Evolutionary conservation across 2,113 vertebrate genomes (phyloP).

Genomic region (Gopherus evgoodei): DNA sequence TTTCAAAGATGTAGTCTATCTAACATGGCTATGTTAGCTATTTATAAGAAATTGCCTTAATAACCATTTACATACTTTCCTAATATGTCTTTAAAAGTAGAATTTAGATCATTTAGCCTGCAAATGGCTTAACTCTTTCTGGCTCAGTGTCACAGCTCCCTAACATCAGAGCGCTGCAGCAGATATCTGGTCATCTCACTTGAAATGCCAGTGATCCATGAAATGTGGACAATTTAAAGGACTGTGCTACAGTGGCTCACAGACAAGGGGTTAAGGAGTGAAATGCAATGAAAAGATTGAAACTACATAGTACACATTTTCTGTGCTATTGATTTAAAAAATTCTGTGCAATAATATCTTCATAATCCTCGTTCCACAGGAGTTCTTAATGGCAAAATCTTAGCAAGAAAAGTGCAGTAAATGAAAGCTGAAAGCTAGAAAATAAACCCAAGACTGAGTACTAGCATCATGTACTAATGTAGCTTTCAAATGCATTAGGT

Average conservation of each 20-base stretch:
- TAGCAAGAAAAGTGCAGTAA: not conserved
- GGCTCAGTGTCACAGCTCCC: not conserved
- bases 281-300: not conserved
- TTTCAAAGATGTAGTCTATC: too few relatives aligned
- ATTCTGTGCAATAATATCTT: not conserved
- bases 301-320: not conserved
- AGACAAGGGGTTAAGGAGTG: not conserved
- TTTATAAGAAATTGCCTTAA: too few relatives aligned
- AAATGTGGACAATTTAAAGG: not conserved
- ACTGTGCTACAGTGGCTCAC: not conserved
- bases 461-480: not conserved
- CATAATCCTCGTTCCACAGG: not conserved
- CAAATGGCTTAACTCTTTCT: too few relatives aligned
- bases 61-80: too few relatives aligned
- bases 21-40: too few relatives aligned
- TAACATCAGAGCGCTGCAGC: not conserved
- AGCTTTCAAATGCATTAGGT: slow-evolving; percentile 37
- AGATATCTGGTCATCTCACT: not conserved
- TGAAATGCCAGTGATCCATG: not conserved
- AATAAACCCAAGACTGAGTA: slow-evolving; percentile 10
- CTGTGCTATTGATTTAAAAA: not conserved
- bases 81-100: too few relatives aligned
- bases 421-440: slow-evolving; percentile 6
- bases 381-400: not conserved
- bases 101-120: too few relatives aligned